Evolutionary conservation across 2,797 vertebrate genomes (phyloP).

Genomic region (Brachymystax lenok): DNA sequence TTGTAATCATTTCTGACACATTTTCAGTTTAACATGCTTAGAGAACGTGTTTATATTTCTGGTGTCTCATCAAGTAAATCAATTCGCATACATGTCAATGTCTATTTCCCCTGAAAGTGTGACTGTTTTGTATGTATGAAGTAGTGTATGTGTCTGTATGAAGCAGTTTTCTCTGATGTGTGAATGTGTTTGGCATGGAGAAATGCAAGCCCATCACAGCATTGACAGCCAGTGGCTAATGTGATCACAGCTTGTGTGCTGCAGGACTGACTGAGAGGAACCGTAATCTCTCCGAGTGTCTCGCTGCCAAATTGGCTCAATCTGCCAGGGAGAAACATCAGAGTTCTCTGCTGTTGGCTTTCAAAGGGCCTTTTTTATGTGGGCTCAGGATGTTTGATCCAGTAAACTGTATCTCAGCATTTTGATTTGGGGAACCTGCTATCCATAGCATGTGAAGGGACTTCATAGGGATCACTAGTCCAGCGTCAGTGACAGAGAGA

Average conservation of each 20-base stretch:
- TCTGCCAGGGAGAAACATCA: constrained; percentile 67
- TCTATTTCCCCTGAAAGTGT: background rate
- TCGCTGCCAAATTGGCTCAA: constrained; percentile 66
- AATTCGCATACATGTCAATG: background rate
- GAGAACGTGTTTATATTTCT: background rate
- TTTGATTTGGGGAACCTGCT: constrained; percentile 40
- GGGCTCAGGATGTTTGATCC: constrained; percentile 41
- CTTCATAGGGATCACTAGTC: constrained; percentile 13
- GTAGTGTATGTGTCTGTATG: too few relatives aligned
- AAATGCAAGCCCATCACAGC: constrained; percentile 49
- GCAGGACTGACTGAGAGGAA: constrained; percentile 52
- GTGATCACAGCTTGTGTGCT: background rate
- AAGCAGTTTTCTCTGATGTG: background rate
- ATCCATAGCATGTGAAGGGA: constrained; percentile 20
- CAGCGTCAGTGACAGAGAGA: background rate
- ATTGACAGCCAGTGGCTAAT: constrained; percentile 24
- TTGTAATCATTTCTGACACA: constrained; percentile 4
- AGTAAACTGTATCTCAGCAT: constrained; percentile 42
- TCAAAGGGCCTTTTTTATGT: constrained; percentile 52
- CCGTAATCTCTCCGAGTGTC: constrained; percentile 63
- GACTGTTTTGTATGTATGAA: background rate
- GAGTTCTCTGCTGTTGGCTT: constrained; percentile 55
- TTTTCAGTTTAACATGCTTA: background rate
- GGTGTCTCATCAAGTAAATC: constrained; percentile 3
- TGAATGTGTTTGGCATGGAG: constrained; percentile 2